Conservation (phyloP, 2,888 invertebrate genomes). For the Parapristionchus giblindavisi region DNA sequence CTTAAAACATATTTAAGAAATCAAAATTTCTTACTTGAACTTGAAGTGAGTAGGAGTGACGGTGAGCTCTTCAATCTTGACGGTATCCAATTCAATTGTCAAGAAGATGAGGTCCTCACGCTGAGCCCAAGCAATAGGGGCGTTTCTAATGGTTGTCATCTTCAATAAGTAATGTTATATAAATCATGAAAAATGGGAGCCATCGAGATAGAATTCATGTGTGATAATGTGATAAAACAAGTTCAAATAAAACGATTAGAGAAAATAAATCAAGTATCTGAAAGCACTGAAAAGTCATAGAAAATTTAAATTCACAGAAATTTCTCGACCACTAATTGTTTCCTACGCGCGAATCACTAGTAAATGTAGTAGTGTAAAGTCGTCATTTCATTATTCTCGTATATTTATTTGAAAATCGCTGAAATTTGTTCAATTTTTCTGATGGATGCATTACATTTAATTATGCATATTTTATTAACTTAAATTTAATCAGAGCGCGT, state of each 20-base stretch:
- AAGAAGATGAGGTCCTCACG: slow-evolving; percentile 83
- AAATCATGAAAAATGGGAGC: not conserved
- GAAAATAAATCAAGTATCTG: not conserved
- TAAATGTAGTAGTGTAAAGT: too few species aligned
- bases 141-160: slow-evolving; percentile 22
- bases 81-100: slow-evolving; percentile 87
- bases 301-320: too few species aligned
- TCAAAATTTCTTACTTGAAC: slow-evolving; percentile 51
- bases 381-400: too few species aligned
- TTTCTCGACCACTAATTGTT: too few species aligned
- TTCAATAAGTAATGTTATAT: not conserved
- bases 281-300: too few species aligned
- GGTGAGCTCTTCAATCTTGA: slow-evolving; percentile 58
- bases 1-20: slow-evolving; percentile 2
- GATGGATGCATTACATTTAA: too few species aligned
- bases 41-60: slow-evolving; percentile 59
- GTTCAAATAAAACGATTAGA: not conserved
- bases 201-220: not conserved
- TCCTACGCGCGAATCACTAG: too few species aligned
- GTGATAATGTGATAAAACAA: not conserved
- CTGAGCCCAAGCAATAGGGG: slow-evolving; percentile 82
- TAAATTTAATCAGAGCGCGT: too few species aligned
- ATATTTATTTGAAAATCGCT: too few species aligned
- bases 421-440: too few species aligned
- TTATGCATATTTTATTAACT: too few species aligned